These are phyloP conservation scores for Oscheius sp. DNA, from an alignment of 2,888 invertebrate genomes.

Conservation along the genomic window DNA sequence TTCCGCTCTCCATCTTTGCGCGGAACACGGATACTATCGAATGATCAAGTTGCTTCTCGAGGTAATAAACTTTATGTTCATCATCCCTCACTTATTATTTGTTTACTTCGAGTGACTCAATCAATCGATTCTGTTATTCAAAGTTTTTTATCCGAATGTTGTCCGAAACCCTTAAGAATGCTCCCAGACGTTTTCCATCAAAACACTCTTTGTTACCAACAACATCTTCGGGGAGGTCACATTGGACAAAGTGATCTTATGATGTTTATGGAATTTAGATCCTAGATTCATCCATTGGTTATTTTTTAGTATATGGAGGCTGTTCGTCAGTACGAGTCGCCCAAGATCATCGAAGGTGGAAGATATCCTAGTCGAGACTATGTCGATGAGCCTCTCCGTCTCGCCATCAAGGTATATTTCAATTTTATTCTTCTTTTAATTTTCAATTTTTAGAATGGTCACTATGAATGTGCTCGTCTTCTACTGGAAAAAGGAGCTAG, in stretches of 20 bases:
- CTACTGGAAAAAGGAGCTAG: conserved; percentile 86
- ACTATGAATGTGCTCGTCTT: conserved; percentile 75
- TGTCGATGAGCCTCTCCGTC: conserved; percentile 84
- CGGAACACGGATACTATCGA: conserved; percentile 76
- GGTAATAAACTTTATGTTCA: too few species aligned
- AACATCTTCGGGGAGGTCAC: too few species aligned
- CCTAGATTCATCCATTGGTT: too few species aligned
- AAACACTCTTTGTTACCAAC: too few species aligned
- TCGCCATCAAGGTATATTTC: conserved; percentile 79
- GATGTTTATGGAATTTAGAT: too few species aligned
- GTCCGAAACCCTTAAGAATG: too few species aligned
- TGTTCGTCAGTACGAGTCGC: conserved; percentile 54
- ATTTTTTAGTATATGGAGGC: conserved; percentile 56
- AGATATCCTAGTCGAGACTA: conserved; percentile 66
- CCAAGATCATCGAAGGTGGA: conserved; percentile 42
- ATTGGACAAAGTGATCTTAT: too few species aligned
- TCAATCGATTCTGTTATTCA: too few species aligned
- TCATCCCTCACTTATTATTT: too few species aligned
- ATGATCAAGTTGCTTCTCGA: conserved; percentile 64
- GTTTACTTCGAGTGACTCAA: too few species aligned
- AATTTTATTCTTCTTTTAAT: neutral
- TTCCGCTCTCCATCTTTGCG: conserved; percentile 88
- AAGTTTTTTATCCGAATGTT: too few species aligned
- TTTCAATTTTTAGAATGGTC: conserved; percentile 50
- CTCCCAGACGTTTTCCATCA: too few species aligned